phyloP scores from a whole-genome alignment of 2,888 invertebrate genomes.

The Nebria brevicollis region DNA sequence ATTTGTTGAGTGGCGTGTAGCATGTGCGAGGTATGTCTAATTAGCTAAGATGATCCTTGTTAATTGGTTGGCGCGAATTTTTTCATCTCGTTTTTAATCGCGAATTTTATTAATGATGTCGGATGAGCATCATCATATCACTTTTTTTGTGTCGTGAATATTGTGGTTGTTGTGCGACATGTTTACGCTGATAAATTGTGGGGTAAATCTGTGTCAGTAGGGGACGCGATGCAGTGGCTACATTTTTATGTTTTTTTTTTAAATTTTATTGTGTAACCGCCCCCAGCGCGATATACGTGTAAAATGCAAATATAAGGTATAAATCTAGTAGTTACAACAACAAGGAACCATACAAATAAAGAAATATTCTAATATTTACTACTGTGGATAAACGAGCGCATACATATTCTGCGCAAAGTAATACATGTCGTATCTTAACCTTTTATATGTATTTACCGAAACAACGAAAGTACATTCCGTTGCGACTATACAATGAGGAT shows the following conservation, averaged over 20 bases:
- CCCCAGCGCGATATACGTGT: slow-evolving; percentile 28
- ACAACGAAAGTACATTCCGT: neutral
- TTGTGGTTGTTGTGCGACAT: slow-evolving; percentile 12
- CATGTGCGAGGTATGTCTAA: no score
- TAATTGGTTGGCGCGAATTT: neutral
- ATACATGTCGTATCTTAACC: neutral
- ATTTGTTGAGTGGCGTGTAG: no score
- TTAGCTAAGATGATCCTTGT: no score
- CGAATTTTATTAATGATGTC: neutral
- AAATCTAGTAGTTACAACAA: slow-evolving; percentile 29
- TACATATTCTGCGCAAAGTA: neutral
- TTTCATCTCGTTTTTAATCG: neutral
- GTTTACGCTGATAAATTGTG: slow-evolving; percentile 38
- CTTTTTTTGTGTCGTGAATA: neutral
- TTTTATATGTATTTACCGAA: neutral
- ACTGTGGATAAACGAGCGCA: neutral
- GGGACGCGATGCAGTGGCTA: slow-evolving; percentile 3
- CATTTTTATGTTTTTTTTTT: slow-evolving; percentile 33
- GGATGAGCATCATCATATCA: neutral
- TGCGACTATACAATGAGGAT: no score
- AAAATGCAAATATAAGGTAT: slow-evolving; percentile 32
- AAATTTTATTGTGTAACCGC: slow-evolving; percentile 24
- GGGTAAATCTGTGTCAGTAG: slow-evolving; percentile 34
- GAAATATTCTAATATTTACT: neutral
- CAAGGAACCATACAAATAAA: slow-evolving; percentile 30